Conservation (phyloP, 2,113 vertebrate species). For the Phyllostomus discolor region DNA sequence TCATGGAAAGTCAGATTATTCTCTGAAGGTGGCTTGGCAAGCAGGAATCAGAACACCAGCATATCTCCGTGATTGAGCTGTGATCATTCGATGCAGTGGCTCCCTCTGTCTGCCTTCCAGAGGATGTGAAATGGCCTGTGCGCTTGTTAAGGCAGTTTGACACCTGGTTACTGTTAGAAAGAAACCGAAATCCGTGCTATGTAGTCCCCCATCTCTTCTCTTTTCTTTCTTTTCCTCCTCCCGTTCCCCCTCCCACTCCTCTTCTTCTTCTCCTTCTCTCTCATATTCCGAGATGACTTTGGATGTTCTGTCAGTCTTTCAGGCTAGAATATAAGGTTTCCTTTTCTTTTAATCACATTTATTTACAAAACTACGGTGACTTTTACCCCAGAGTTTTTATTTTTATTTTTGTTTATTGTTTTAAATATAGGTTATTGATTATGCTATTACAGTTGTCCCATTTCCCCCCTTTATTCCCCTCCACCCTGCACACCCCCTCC, state of each 20-base stretch:
- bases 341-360: neutral
- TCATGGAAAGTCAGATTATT: neutral
- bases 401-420: too few relatives aligned
- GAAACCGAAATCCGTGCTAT: neutral
- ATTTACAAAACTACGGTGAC: neutral
- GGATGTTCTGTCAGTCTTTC: neutral
- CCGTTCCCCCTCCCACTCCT: neutral
- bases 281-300: neutral
- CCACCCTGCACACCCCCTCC: too few relatives aligned
- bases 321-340: neutral
- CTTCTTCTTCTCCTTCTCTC: neutral
- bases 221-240: too few relatives aligned
- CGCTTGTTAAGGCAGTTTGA: neutral
- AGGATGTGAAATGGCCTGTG: neutral
- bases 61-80: neutral
- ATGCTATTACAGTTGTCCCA: too few relatives aligned
- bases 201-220: neutral
- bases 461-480: too few relatives aligned
- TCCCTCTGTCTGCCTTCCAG: neutral
- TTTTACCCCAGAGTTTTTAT: neutral
- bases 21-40: neutral
- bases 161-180: neutral
- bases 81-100: fast-evolving
- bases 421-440: too few relatives aligned
- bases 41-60: neutral